Evolutionary conservation across 1,140 invertebrate species (phyloP).

Genomic region (Drosophila pseudoananassae): DNA sequence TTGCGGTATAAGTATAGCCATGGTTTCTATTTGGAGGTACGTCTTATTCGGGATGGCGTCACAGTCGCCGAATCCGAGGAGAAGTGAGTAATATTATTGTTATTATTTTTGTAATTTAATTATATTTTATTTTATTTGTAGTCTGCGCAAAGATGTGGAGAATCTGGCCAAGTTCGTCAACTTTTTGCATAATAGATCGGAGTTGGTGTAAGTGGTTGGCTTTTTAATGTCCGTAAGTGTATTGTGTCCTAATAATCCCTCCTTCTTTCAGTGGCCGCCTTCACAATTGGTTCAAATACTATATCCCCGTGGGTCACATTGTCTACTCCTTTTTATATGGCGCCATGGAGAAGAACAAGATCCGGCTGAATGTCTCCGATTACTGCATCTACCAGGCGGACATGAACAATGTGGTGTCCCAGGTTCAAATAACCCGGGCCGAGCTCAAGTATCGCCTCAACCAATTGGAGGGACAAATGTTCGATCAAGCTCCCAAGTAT

Average conservation of each 20-base stretch:
- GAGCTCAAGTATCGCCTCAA: conserved; percentile 41
- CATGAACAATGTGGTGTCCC: conserved; percentile 52
- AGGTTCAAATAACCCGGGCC: conserved; percentile 49
- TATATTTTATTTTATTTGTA: conserved; percentile 11
- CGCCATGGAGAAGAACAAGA: conserved; percentile 71
- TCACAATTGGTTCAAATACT: conserved; percentile 73
- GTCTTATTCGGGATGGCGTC: conserved; percentile 59
- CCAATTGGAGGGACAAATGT: neutral
- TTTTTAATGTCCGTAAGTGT: too few species aligned
- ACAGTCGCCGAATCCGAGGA: conserved; percentile 56
- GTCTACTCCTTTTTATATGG: conserved; percentile 74
- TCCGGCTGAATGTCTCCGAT: conserved; percentile 68
- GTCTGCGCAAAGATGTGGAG: conserved; percentile 68
- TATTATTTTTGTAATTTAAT: neutral
- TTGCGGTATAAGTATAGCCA: conserved; percentile 69
- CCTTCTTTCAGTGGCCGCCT: conserved; percentile 31
- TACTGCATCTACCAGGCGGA: conserved; percentile 69
- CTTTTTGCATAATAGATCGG: conserved; percentile 70
- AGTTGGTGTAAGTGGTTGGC: conserved; percentile 73
- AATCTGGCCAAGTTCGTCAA: conserved; percentile 68
- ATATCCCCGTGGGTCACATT: conserved; percentile 69
- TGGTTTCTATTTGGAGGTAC: conserved; percentile 73
- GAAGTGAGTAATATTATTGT: conserved; percentile 49
- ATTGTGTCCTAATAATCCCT: neutral
- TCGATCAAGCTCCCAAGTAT: neutral